phyloP scores from a whole-genome alignment of 2,797 vertebrate genomes.

The Rallus crepitans region DNA sequence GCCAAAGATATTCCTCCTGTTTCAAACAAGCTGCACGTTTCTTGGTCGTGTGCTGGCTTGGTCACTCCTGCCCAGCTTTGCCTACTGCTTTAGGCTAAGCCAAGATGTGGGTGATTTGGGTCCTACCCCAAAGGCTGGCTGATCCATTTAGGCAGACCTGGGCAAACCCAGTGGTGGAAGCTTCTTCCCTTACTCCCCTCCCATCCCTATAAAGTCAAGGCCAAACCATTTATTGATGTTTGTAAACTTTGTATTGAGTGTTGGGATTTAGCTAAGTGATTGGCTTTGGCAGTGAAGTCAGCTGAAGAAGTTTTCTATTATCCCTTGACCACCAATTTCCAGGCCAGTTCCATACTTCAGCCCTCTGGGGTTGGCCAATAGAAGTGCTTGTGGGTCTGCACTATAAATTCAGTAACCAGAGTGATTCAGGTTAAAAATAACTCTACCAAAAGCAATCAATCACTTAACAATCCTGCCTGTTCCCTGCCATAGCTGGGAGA shows the following conservation, averaged over 20 bases:
- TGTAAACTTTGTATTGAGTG: constrained; percentile 29
- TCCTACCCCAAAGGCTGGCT: not conserved
- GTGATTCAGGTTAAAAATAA: constrained; percentile 64
- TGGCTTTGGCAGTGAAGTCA: not conserved
- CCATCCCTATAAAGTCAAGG: not conserved
- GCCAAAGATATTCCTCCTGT: constrained; percentile 50
- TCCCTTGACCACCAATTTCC: constrained; percentile 37
- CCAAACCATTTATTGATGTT: constrained; percentile 35
- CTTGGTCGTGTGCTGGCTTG: not conserved
- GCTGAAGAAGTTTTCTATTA: constrained; percentile 28
- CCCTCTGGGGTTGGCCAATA: constrained; percentile 20
- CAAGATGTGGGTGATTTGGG: not conserved
- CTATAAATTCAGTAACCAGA: not conserved
- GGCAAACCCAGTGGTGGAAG: not conserved
- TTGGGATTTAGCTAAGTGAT: constrained; percentile 10
- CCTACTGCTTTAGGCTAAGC: not conserved
- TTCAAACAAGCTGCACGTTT: constrained; percentile 46
- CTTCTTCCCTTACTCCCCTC: not conserved
- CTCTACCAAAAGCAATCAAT: constrained; percentile 31
- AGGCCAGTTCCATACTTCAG: constrained; percentile 15
- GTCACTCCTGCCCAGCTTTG: not conserved
- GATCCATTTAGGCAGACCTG: not conserved
- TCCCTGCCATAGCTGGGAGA: constrained; percentile 30
- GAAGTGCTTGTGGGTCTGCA: not conserved
- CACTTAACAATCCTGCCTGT: constrained; percentile 36